Evolutionary conservation across 2,113 vertebrate genomes (phyloP).

Genomic region (Melanotaenia duboulayi): DNA sequence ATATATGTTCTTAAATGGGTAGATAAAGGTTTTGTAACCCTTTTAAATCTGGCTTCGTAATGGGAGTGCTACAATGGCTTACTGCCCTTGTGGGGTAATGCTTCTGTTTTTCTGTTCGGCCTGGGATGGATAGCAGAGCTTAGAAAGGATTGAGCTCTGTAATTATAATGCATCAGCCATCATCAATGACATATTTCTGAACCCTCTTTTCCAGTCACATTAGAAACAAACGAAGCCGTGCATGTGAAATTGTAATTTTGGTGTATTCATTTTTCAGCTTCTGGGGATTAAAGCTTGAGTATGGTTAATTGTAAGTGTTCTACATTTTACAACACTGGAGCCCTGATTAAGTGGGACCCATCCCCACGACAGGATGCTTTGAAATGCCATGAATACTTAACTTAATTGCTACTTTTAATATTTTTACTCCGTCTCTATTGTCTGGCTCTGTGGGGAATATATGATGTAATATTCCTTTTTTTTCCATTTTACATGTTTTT

Average conservation of each 20-base stretch:
- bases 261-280: conserved; percentile 58
- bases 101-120: conserved; percentile 66
- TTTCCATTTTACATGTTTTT: neutral
- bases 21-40: conserved; percentile 80
- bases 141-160: conserved; percentile 65
- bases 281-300: conserved; percentile 74
- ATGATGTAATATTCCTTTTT: conserved; percentile 6
- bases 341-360: conserved; percentile 72
- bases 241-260: conserved; percentile 76
- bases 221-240: conserved; percentile 48
- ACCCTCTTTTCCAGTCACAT: conserved; percentile 72
- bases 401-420: conserved; percentile 75
- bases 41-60: conserved; percentile 74
- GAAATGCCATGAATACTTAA: conserved; percentile 73
- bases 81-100: conserved; percentile 65
- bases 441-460: neutral
- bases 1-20: conserved; percentile 82
- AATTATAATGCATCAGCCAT: conserved; percentile 75
- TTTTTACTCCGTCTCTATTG: conserved; percentile 33
- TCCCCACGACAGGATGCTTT: conserved; percentile 68
- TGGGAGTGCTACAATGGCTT: conserved; percentile 71
- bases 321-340: conserved; percentile 65
- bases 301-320: conserved; percentile 80
- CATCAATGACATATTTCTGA: conserved; percentile 78
- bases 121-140: conserved; percentile 66